Base-by-base conservation (phyloP, 1,140 invertebrate species). In the Hyposmocoma kahamanoa region DNA sequence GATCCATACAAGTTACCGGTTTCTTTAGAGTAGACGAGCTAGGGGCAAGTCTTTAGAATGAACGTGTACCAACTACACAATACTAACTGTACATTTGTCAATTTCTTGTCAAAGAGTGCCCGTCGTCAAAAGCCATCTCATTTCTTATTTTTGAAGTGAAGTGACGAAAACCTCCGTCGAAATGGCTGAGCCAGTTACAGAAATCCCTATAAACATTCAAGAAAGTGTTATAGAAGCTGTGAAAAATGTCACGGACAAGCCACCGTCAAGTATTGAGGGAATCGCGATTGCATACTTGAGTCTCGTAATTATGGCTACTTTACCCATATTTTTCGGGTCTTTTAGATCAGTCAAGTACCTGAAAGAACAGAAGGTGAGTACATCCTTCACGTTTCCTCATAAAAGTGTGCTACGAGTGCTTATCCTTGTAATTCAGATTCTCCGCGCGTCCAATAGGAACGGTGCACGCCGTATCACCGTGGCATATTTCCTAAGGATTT, bases 271-370 rank as follows among this genome's bases (percentile, higher is more conserved):
- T 36, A 93, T 95, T 11, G 97, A 98, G 87, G 97, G 97, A 50
- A 96, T 98, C 90, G 92, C 93, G 8, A 89, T 98, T 42, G 97
- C 98, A 22, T 99, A 99, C 87, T 90, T 93, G 26, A 97, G 96
- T 88, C 88, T 99, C 45, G 91, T 98, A 64, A 88, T 98, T 59
- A 99, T 99, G 97, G 97, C 97, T 34, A 88, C 98, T 69, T 78
- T 99, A 44, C 97, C 97, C 1, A 98, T 99, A 82, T 97, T 98
- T 84, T 93, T 98, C 62, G 98, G 98, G 39, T 92, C 97, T 44
- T 96, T 96, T 74, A 90, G 96, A 55, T 98, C 97, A 44, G 96
- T 98, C 15, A 94, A 92, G 72, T 93, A 96, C 88, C 95, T 98
- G 87, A 96, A 95, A 88, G 93, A 97, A 69, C 94, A 96, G 85